Base-by-base conservation (phyloP, 1,140 invertebrate genomes). In the Zaprionus vittiger region DNA sequence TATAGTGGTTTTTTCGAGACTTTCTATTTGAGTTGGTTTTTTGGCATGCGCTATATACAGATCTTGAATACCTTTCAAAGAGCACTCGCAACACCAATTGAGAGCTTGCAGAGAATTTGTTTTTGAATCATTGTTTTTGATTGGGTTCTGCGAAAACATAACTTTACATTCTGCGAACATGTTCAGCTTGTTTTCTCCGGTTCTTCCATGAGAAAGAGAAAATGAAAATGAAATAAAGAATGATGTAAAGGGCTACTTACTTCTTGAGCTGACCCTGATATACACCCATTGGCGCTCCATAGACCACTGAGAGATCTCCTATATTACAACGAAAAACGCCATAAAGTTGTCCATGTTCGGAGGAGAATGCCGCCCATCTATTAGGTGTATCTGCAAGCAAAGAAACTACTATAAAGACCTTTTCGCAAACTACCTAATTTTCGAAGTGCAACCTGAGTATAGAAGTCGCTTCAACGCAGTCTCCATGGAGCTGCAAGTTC, bases 151-250 rank as follows among this genome's bases (percentile, higher is more conserved):
- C 11, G 44, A 3, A 7, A 49, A 17, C 5, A 37, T 15, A 5
- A 64, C 17, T 28, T 64, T 52, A 34, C 62, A 64, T 12, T 64
- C 62, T 14, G 26, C 28, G 31, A 64, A 52, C 9, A 4, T 52
- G 26, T 26, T 22, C 2, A 28, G 6, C 1, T 4, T 31, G 6
- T 31, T 22, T 11, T 49, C 17, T 5, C 5, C 6, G 12, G 2
- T 12, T 5, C 41, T 63, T 11, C 2, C 4, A 24, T 49, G 11
- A 31, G 3, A 9, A 4, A 24, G 4, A 38, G 14, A 15, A 22
- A 34, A 31, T 7, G 2, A 24, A 5, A 14, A 49, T 22, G 5
- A 52, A 17, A 2, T 3, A 22, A 17, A 47, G n/a, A 17, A 17
- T 9, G 6, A n/a, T 7, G 5, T 1, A 17, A 47, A 17, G 41